phyloP scores from a whole-genome alignment of 2,113 vertebrate genomes.

The Podiceps cristatus region DNA sequence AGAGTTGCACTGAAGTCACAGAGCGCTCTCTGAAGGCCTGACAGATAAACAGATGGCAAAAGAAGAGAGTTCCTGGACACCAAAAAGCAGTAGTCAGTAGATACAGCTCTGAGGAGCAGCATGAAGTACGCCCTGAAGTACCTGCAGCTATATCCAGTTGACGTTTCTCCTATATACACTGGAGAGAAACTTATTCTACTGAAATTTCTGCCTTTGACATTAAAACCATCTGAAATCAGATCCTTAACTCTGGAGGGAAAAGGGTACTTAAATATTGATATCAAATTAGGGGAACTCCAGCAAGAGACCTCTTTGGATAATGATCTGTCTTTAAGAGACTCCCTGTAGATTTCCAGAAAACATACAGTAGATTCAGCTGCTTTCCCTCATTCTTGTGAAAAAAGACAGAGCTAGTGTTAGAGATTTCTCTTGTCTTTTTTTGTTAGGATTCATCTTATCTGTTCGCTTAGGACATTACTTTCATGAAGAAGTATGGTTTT shows the following conservation, averaged over 20 bases:
- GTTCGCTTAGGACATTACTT: background rate
- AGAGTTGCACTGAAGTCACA: background rate
- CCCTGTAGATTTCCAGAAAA: background rate
- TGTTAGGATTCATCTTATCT: background rate
- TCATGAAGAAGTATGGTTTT: slow-evolving; percentile 10
- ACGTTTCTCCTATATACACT: background rate
- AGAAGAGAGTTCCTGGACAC: background rate
- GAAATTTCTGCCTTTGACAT: background rate
- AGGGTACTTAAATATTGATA: background rate
- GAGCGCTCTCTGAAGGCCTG: background rate
- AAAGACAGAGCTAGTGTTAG: background rate
- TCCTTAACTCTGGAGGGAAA: background rate
- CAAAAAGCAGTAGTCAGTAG: background rate
- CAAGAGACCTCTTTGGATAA: background rate
- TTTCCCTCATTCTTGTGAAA: background rate
- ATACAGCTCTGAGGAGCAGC: background rate
- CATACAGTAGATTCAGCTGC: background rate
- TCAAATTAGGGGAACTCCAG: background rate
- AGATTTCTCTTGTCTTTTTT: background rate
- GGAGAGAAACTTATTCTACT: background rate
- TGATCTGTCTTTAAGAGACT: background rate
- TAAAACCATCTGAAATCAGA: background rate
- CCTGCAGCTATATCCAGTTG: background rate
- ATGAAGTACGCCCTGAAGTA: background rate
- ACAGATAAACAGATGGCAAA: background rate